Base-by-base conservation (phyloP, 1,140 invertebrate genomes). In the Lepidurus arcticus region DNA sequence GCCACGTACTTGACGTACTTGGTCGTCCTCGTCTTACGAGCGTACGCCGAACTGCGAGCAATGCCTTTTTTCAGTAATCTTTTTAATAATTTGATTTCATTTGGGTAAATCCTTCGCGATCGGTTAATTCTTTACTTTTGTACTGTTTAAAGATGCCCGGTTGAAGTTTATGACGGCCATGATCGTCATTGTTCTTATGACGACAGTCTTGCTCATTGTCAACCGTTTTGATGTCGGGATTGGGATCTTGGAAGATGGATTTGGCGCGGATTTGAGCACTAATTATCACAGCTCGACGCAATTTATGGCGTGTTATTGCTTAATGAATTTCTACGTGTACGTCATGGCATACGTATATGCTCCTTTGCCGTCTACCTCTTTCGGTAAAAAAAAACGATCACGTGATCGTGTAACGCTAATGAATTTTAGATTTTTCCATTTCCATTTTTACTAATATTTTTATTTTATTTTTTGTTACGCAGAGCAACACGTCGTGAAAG, bases 11-110 rank as follows among this genome's bases (percentile, higher is more conserved):
- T 97, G 73, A 84, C 94, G 10, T 98, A 97, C 86, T 86, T 98
- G 75, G 82, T 92, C 1, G 89, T 94, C 81, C 86, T 98, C 24
- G 90, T 97, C 79, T 86, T 98, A 26, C 91, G 92, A 83, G 95
- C 96, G 2, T 98, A 97, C 83, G 95, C 92, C 81, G 96, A 98
- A 87, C 87, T 99, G 43, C 88, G 95, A 83, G 94, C 94, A 10
- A 98, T 98, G 96, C 95, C 95, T 80, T 98, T 93, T 86, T 98
- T 98, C 89, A 95, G 95, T 97, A 88, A 90, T 87, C 82, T 43
- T 65, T 74, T 16, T 74, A 78, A 24, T 34, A 73, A 77, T 73
- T 73, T 43, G 2, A 9, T 73, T 21, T 42, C 1, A 24, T 44
- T 43, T 26, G 42, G 21, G 3, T 2, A 26, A 26, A 26, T 24